These are phyloP conservation scores for Erannis defoliaria DNA, from an alignment of 2,888 invertebrate species.

Conservation along the genomic window DNA sequence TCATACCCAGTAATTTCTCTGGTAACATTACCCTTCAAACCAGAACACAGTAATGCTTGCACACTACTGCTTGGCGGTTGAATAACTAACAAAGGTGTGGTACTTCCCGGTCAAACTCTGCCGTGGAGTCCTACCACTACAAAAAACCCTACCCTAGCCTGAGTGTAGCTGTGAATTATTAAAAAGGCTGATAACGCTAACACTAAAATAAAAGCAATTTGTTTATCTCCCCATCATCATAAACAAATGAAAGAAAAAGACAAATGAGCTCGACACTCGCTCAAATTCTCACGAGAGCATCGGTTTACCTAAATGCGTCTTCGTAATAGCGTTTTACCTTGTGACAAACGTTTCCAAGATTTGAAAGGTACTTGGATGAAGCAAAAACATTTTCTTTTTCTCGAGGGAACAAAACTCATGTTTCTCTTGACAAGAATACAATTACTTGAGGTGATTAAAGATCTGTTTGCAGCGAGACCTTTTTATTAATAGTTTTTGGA, in stretches of 20 bases:
- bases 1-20: too few relatives aligned
- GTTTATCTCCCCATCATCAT: conserved; percentile 3
- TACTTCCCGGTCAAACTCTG: too few relatives aligned
- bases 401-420: conserved; percentile 18
- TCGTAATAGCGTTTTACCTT: conserved; percentile 50
- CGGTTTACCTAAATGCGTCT: conserved; percentile 17
- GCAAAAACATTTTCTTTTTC: conserved; percentile 33
- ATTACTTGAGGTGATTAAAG: conserved; percentile 19
- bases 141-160: too few relatives aligned
- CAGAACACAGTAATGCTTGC: too few relatives aligned
- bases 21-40: too few relatives aligned
- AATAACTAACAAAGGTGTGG: too few relatives aligned
- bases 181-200: too few relatives aligned
- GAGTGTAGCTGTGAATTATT: too few relatives aligned
- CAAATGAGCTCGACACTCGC: conserved; percentile 8
- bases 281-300: conserved; percentile 15
- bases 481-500: neutral
- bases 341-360: conserved; percentile 53
- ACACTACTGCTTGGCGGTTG: too few relatives aligned
- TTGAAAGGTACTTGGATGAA: conserved; percentile 40
- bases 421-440: conserved; percentile 23
- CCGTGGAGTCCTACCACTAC: too few relatives aligned
- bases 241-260: conserved; percentile 22
- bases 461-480: neutral
- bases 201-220: neutral